These are phyloP conservation scores for Ptilonorhynchus violaceus DNA, from an alignment of 2,113 vertebrate species.

Conservation along the genomic window DNA sequence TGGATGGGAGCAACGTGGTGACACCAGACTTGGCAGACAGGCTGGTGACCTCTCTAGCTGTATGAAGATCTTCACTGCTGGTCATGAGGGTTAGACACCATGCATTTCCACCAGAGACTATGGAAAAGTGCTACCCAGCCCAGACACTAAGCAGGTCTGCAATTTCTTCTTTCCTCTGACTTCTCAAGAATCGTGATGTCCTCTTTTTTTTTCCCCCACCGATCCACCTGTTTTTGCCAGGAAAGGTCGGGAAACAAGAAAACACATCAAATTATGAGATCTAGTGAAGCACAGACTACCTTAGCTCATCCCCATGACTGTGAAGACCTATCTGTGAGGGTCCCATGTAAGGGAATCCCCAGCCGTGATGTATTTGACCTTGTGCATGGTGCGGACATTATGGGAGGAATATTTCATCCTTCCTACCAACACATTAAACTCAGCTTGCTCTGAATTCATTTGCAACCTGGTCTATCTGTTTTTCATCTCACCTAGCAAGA, in stretches of 20 bases:
- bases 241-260: neutral
- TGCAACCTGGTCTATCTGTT: neutral
- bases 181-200: neutral
- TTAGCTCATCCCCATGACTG: neutral
- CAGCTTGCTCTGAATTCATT: neutral
- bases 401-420: neutral
- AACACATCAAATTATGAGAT: neutral
- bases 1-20: rapidly evolving
- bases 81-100: neutral
- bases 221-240: neutral
- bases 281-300: neutral
- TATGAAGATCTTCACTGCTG: neutral
- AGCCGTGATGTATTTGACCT: neutral
- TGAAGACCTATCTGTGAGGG: neutral
- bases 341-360: neutral
- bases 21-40: neutral
- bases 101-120: neutral
- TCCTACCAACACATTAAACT: rapidly evolving
- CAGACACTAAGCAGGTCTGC: neutral
- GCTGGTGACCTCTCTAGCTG: neutral
- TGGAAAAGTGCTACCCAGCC: neutral
- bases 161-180: neutral
- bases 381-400: neutral
- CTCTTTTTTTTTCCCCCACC: neutral
- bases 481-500: neutral